Conservation (phyloP, 2,797 vertebrate genomes). For the Intellagama lesueurii region DNA sequence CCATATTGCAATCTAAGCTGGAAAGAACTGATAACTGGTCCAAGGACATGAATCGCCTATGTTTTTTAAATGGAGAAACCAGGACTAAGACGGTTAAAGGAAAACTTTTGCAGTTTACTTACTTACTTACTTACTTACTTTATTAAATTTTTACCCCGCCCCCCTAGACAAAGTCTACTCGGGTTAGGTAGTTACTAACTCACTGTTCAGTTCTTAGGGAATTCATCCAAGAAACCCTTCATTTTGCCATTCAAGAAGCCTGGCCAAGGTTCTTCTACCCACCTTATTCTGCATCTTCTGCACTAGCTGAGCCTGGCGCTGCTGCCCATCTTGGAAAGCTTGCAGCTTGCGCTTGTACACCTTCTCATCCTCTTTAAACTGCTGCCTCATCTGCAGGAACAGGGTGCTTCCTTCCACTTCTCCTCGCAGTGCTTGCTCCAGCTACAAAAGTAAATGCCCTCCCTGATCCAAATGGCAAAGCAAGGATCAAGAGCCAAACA, state of each 20-base stretch:
- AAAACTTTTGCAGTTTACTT: not conserved
- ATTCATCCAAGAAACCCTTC: not conserved
- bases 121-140: too few relatives aligned
- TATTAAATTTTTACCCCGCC: too few relatives aligned
- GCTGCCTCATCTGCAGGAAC: slow-evolving; percentile 61
- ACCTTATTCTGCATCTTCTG: slow-evolving; percentile 87
- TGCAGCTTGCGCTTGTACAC: slow-evolving; percentile 79
- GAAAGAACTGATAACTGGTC: not conserved
- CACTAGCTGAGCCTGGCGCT: slow-evolving; percentile 84
- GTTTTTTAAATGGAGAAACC: not conserved
- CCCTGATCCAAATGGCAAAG: not conserved
- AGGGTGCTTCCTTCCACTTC: slow-evolving; percentile 42
- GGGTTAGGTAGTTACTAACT: too few relatives aligned
- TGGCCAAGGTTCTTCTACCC: not conserved
- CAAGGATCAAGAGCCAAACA: not conserved
- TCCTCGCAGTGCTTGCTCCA: slow-evolving; percentile 76
- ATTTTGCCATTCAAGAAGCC: not conserved
- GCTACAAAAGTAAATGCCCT: slow-evolving; percentile 62
- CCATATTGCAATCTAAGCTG: not conserved
- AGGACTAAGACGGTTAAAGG: not conserved
- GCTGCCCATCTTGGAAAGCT: slow-evolving; percentile 84
- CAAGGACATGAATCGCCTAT: not conserved
- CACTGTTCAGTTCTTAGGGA: not conserved
- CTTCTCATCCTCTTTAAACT: slow-evolving; percentile 74
- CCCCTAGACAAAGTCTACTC: too few relatives aligned